Evolutionary conservation across 1,140 invertebrate genomes (phyloP).

Genomic region (Lethocerus indicus): DNA sequence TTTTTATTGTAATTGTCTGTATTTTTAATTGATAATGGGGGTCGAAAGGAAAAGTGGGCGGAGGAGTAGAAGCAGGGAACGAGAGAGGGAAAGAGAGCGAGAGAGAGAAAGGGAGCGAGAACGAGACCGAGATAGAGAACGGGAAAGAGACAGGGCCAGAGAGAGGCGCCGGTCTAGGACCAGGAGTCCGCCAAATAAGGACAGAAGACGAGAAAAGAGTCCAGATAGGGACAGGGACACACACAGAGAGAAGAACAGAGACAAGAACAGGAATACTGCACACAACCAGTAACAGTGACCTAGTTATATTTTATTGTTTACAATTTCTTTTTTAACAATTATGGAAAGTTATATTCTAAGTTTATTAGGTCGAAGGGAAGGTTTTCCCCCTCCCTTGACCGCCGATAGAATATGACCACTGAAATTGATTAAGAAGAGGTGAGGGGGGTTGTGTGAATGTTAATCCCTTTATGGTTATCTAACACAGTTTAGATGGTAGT

Average conservation of each 20-base stretch:
- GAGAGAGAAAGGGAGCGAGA: conserved; percentile 14
- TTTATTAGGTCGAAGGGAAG: neutral
- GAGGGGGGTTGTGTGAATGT: neutral
- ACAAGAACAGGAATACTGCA: conserved; percentile 1
- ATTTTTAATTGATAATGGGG: conserved; percentile 12
- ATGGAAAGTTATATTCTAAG: neutral
- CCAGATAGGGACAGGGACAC: conserved; percentile 7
- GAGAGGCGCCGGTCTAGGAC: conserved; percentile 18
- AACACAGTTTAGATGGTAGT: neutral
- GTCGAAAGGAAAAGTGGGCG: conserved; percentile 14
- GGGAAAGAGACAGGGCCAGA: conserved; percentile 13
- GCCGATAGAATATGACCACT: neutral
- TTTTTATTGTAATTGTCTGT: too few relatives aligned
- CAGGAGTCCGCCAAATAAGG: conserved; percentile 17
- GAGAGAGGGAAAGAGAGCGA: conserved; percentile 11
- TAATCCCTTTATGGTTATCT: neutral
- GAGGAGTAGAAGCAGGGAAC: conserved; percentile 17
- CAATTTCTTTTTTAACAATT: too few relatives aligned
- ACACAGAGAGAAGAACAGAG: neutral
- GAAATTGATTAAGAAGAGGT: neutral
- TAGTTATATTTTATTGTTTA: too few relatives aligned
- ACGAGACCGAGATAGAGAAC: conserved; percentile 16
- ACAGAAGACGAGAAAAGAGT: conserved; percentile 2
- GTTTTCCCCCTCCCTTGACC: neutral
- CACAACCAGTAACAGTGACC: conserved; percentile 3